A percentile compares a stretch with the other conserved stretches of the same genome.
These are phyloP conservation scores for Podiceps cristatus DNA, from an alignment of 2,113 vertebrate genomes.

Conservation along the genomic window DNA sequence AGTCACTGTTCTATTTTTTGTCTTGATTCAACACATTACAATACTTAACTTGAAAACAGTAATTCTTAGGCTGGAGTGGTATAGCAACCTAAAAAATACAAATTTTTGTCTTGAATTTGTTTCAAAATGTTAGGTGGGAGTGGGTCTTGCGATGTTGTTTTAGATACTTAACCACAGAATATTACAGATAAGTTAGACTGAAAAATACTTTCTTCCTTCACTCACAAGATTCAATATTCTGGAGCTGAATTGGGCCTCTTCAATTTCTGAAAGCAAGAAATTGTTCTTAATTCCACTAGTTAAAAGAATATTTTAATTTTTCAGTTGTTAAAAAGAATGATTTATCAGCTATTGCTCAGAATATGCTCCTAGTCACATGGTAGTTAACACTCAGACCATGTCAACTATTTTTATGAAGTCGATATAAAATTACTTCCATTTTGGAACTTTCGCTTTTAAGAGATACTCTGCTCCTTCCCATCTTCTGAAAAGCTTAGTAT, in stretches of 20 bases:
- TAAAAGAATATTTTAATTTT: not conserved
- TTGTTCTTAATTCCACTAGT: not conserved
- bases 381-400: not conserved
- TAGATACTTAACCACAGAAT: not conserved
- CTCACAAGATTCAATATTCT: not conserved
- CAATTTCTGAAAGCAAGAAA: not conserved
- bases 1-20: not conserved
- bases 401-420: not conserved
- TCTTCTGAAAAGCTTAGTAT: not conserved
- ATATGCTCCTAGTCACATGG: not conserved
- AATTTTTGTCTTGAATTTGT: not conserved
- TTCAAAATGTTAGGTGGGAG: not conserved
- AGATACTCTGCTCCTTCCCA: not conserved
- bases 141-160: not conserved
- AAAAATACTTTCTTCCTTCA: not conserved
- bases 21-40: not conserved
- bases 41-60: not conserved
- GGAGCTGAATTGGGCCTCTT: not conserved
- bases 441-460: not conserved
- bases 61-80: not conserved
- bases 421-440: not conserved
- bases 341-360: not conserved
- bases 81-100: not conserved
- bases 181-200: not conserved
- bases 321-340: not conserved